A percentile compares a stretch with the other conserved stretches of the same genome.
These are phyloP conservation scores for Myocastor coypus DNA, from an alignment of 2,113 vertebrate species.

Conservation along the genomic window DNA sequence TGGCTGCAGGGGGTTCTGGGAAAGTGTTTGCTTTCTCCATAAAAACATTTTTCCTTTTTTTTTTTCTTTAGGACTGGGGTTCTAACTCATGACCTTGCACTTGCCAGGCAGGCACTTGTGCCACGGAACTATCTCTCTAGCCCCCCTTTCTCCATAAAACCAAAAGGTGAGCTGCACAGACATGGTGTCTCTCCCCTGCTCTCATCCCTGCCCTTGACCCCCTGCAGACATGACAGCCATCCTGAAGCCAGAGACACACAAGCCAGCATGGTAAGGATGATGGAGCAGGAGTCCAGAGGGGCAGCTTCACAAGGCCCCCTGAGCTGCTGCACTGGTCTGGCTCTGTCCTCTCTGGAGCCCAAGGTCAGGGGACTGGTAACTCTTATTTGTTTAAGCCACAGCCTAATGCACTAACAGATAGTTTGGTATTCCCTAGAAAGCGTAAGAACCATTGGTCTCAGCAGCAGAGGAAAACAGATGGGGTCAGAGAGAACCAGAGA, in stretches of 20 bases:
- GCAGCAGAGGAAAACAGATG: constrained; percentile 23
- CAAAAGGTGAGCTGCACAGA: background rate
- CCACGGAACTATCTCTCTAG: too few relatives aligned
- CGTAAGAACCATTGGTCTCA: background rate
- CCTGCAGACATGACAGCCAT: background rate
- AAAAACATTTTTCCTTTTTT: too few relatives aligned
- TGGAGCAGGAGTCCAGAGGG: background rate
- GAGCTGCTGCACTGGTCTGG: fast-evolving
- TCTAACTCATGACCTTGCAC: too few relatives aligned
- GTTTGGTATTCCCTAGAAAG: background rate
- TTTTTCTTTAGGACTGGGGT: too few relatives aligned
- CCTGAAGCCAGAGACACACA: background rate
- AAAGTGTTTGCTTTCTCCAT: background rate
- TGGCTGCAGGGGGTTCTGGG: background rate
- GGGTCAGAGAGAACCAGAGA: background rate
- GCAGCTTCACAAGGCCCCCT: background rate
- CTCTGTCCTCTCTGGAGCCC: background rate
- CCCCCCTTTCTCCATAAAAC: background rate
- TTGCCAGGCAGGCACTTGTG: too few relatives aligned
- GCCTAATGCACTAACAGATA: background rate
- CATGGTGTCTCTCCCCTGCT: background rate
- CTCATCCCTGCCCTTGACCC: background rate
- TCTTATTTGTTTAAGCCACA: background rate
- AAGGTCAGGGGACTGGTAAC: background rate
- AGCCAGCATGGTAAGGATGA: fast-evolving